These are phyloP conservation scores for Araneus ventricosus DNA, from an alignment of 1,140 invertebrate genomes.

Conservation along the genomic window DNA sequence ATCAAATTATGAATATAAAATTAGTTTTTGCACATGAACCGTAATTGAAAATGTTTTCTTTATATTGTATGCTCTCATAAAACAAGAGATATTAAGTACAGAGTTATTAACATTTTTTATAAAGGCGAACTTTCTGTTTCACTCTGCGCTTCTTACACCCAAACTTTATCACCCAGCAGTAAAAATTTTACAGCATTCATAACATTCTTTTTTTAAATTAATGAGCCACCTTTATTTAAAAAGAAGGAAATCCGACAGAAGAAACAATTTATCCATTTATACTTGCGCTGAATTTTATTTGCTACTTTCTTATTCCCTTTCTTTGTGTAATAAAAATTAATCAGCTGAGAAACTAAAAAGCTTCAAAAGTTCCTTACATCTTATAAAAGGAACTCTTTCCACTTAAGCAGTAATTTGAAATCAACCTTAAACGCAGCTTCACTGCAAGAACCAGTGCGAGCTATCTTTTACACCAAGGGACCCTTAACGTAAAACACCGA, in stretches of 20 bases:
- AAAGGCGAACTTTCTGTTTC: no score
- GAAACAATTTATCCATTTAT: background rate
- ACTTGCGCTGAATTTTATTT: background rate
- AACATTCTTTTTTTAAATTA: background rate
- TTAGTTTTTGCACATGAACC: no score
- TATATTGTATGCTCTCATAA: no score
- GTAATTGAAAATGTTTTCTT: no score
- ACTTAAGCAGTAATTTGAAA: background rate
- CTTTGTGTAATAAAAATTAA: conserved; percentile 19
- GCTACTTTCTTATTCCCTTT: background rate
- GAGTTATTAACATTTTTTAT: no score
- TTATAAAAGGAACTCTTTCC: background rate
- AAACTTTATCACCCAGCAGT: background rate
- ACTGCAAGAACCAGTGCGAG: background rate
- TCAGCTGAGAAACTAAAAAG: background rate
- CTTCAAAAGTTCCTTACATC: background rate
- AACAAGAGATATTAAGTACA: no score
- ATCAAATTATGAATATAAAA: no score
- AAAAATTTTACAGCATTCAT: background rate
- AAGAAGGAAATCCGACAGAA: no score
- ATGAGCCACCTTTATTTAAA: background rate
- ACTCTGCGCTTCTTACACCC: background rate
- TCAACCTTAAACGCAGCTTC: background rate
- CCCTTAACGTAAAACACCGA: background rate
- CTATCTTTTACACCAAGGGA: background rate